Base-by-base conservation (phyloP, 2,888 invertebrate species). In the Hypomecis atomaria region DNA sequence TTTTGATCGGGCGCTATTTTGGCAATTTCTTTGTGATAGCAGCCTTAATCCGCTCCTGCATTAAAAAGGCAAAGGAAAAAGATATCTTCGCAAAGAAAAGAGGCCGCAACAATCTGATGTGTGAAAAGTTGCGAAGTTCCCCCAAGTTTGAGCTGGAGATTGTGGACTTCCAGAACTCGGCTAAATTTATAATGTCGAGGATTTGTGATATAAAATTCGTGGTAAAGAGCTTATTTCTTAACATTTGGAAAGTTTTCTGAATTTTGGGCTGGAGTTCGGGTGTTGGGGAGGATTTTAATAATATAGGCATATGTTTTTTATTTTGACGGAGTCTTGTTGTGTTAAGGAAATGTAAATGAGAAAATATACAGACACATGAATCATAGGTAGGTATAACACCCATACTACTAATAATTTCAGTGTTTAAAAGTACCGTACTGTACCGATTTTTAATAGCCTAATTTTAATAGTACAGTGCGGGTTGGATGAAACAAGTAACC, bases 41-140 rank as follows among this genome's bases (percentile, higher is more conserved):
- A n/a, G n/a, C n/a, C n/a, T n/a, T n/a, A n/a, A 40, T 34, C 43
- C 57, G 40, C 0, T 44, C 33, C 65, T 65, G 65, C 33, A 1
- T 38, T 61, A 43, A 56, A 65, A 63, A 53, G 60, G 47, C 57
- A 60, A 53, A 58, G 49, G 60, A 62, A 69, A 60, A 70, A 67
- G 62, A 65, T 70, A 65, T 70, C 59, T 67, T 61, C 50, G 52
- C 43, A 66, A 67, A 67, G 61, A 63, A 67, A 55, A 60, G 65
- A 56, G 56, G 60, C 65, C 65, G 60, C 57, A 58, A 60, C 61
- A 65, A 62, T 67, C 64, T 59, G 67, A 71, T 71, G 66, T 70
- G 70, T 68, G 66, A 59, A 63, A 67, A 67, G 67, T 67, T 59
- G 33, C 36, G 40, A 61, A 68, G 53, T 65, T 64, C 49, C 42